These are phyloP conservation scores for Gobio occitaniae DNA, from an alignment of 2,797 vertebrate species.

Conservation along the genomic window DNA sequence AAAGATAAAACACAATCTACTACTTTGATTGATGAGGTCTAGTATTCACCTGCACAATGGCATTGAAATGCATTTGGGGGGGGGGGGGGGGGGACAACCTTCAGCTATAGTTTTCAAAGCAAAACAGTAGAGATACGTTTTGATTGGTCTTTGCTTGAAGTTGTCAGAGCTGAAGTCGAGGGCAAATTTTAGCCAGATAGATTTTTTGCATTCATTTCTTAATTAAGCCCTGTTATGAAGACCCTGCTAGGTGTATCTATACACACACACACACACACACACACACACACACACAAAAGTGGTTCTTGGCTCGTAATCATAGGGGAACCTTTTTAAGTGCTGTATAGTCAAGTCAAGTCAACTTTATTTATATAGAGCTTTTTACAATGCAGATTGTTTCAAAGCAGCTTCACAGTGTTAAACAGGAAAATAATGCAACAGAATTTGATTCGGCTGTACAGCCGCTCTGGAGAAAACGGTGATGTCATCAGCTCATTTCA, in stretches of 20 bases:
- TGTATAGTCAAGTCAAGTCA: too few species aligned
- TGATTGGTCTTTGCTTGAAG: slow-evolving; percentile 64
- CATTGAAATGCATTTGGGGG: slow-evolving; percentile 72
- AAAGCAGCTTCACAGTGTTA: too few species aligned
- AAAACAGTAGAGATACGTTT: slow-evolving; percentile 76
- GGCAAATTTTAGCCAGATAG: slow-evolving; percentile 75
- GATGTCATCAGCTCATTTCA: too few species aligned
- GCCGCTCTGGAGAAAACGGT: too few species aligned
- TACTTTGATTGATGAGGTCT: slow-evolving; percentile 49
- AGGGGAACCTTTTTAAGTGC: too few species aligned
- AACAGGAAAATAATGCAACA: too few species aligned
- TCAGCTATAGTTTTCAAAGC: slow-evolving; percentile 71
- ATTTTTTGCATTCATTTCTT: slow-evolving; percentile 83
- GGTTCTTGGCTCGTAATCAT: too few species aligned
- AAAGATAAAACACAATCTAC: neutral
- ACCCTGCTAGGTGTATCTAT: slow-evolving; percentile 66
- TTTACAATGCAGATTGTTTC: too few species aligned
- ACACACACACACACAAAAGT: too few species aligned
- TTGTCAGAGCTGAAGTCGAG: slow-evolving; percentile 51
- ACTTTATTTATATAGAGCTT: too few species aligned
- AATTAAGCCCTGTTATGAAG: slow-evolving; percentile 73
- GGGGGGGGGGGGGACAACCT: slow-evolving; percentile 74
- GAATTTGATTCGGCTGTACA: too few species aligned
- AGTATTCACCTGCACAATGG: slow-evolving; percentile 71
- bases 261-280: too few species aligned